A percentile compares a stretch with the other conserved stretches of the same genome.
Conservation (phyloP, 2,888 invertebrate species). For the Agonopterix alstromeriana region DNA sequence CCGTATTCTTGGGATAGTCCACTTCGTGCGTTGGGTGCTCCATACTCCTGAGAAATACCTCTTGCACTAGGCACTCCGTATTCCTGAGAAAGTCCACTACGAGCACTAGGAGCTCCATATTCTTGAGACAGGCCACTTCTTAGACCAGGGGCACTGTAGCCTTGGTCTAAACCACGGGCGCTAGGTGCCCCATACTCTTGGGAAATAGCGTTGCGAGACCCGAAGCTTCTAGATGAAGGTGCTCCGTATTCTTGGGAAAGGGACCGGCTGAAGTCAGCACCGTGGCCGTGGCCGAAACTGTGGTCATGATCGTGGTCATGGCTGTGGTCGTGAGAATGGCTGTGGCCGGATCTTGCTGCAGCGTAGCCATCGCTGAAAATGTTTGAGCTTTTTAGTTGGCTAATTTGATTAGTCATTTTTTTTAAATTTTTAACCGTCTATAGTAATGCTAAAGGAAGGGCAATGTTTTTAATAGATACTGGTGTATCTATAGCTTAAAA, state of each 20-base stretch:
- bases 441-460: too few species aligned
- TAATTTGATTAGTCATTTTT: too few species aligned
- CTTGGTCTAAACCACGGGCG: constrained; percentile 11
- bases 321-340: constrained; percentile 23
- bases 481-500: too few species aligned
- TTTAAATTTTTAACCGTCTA: too few species aligned
- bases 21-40: constrained; percentile 14
- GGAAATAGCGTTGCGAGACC: not conserved
- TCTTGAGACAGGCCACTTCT: constrained; percentile 3
- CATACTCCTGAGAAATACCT: constrained; percentile 30
- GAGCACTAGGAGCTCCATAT: constrained; percentile 12
- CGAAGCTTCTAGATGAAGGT: not conserved
- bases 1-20: constrained; percentile 16
- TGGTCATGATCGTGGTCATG: constrained; percentile 16
- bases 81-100: constrained; percentile 5
- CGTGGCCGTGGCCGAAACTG: constrained; percentile 12
- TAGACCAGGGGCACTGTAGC: constrained; percentile 18
- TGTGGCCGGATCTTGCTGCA: constrained; percentile 29
- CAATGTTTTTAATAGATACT: too few species aligned
- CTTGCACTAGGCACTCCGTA: constrained; percentile 2
- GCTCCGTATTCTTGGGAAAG: constrained; percentile 26
- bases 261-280: constrained; percentile 21
- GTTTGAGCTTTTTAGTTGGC: too few species aligned
- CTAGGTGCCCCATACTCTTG: constrained; percentile 12
- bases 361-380: constrained; percentile 48